Conservation (phyloP, 2,888 invertebrate species). For the Trichopoda pennipes region DNA sequence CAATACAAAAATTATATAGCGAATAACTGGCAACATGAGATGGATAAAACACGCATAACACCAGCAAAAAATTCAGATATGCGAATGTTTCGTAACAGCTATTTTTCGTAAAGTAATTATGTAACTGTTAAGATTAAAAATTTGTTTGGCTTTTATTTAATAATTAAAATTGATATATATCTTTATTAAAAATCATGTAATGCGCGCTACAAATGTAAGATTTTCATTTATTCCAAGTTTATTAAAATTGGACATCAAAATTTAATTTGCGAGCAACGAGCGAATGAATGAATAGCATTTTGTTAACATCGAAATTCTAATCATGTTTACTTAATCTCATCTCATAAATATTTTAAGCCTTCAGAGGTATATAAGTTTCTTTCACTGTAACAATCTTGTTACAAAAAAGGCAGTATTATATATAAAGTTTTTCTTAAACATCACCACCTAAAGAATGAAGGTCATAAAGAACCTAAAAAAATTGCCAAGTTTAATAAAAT, state of each 20-base stretch:
- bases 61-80: slow-evolving; percentile 76
- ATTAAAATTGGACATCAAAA: slow-evolving; percentile 28
- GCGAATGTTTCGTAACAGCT: slow-evolving; percentile 77
- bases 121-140: background rate
- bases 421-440: slow-evolving; percentile 65
- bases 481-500: background rate
- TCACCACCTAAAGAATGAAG: slow-evolving; percentile 77
- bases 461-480: slow-evolving; percentile 75
- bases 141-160: slow-evolving; percentile 6
- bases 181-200: background rate
- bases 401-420: slow-evolving; percentile 44
- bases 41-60: slow-evolving; percentile 70
- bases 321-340: no score
- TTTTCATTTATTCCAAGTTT: slow-evolving; percentile 24
- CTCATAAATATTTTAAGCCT: slow-evolving; percentile 21
- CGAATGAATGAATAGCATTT: slow-evolving; percentile 12
- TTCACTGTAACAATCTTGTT: slow-evolving; percentile 44
- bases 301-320: background rate
- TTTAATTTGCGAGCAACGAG: slow-evolving; percentile 7
- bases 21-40: slow-evolving; percentile 27
- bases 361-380: slow-evolving; percentile 53
- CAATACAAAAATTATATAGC: slow-evolving; percentile 15
- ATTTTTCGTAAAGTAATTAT: slow-evolving; percentile 74
- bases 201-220: slow-evolving; percentile 24
- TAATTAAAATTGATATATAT: background rate